Base-by-base conservation (phyloP, 2,888 invertebrate species). In the Escarpia spicata region DNA sequence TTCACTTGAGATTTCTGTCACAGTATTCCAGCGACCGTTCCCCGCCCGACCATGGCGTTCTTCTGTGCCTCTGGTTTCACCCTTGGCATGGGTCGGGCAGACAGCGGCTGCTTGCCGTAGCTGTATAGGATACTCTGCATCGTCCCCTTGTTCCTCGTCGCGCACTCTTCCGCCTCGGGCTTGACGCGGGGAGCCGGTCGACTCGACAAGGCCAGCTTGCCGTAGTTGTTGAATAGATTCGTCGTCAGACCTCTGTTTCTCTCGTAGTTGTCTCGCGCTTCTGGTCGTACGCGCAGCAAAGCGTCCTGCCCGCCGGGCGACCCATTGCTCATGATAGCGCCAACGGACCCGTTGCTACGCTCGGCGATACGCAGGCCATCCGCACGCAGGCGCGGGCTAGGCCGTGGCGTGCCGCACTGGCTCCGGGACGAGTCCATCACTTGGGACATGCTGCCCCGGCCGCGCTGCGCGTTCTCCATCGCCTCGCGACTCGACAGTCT, bases 91-190 rank as follows among this genome's bases (percentile, higher is more conserved):
- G 92, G 92, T 37, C 93, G 44, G 8, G 91, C 92, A 8, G 92
- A 92, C 8, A 19, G 2, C 19, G 93, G 93, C 26, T 92, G 43
- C 15, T 92, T 91, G 44, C 94, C 94, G 90, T 93, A 94, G 92
- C 93, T 93, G 26, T 19, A 12, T 43, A 90, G 45, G 12, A 93
- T 44, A 31, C 93, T 37, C 19, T 92, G 90, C 45, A 93, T 91
- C 26, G 92, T 93, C 19, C 94, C 94, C 37, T 60, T 90, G 90
- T 93, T 93, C 91, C 92, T 93, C n/a, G 12, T 90, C 43, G 92
- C 92, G 44, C 43, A 92, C 58, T 92, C 93, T 60, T 93, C 89
- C 6, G 93, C 94, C 90, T 94, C 94, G 12, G 93, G 93, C 43
- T 91, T 92, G 8, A 94, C 93, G 90, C 93, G 92, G 19, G 92